Evolutionary conservation across 2,113 vertebrate species (phyloP), one percentile per base, ranked within the genome.

Genomic region (Chauna torquata): DNA sequence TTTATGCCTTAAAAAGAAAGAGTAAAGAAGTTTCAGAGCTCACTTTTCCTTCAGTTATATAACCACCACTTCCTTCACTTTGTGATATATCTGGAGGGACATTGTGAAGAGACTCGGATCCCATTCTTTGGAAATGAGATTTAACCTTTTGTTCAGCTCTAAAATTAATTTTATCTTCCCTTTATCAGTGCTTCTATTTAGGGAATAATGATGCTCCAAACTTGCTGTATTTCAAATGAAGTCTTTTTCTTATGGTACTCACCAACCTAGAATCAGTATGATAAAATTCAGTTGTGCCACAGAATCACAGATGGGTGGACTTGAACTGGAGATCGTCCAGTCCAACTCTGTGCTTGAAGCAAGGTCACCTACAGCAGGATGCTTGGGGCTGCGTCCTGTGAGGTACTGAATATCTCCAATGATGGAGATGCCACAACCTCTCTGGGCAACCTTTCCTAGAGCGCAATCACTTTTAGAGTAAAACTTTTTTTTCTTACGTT

Each of bases 91-190:
- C 59, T 83, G 62, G 61, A 87, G 57, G 54, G 83, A 38, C 6
- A 47, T 22, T 3, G 5, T 2, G 2, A 96, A 70, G 45, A 86
- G 49, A 81, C 19, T 22, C 52, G 34, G 19, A 82, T 77, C 18
- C 20, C 80, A 44, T 77, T 70, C 36, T 40, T 55, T 88, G 77
- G 71, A 94, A 95, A 96, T 91, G 34, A 92, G 82, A 82, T 70
- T 82, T 85, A 88, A 47, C 47, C 42, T 95, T 94, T 84, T 80
- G 47, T 68, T 95, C 58, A 83, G 54, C 36, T 91, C 30, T 42
- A 42, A 88, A 92, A 95, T 94, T 88, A 65, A 91, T 95, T 93
- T 92, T 83, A 86, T 69, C 89, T 86, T 74, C 55, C 27, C 34
- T 88, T 94, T 70, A 86, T 89, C 81, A 89, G 45, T 88, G 54